Percentiles rank a stretch among this genome's conserved stretches.
Conservation (phyloP, 2,888 invertebrate genomes). For the Arenicola marina region DNA sequence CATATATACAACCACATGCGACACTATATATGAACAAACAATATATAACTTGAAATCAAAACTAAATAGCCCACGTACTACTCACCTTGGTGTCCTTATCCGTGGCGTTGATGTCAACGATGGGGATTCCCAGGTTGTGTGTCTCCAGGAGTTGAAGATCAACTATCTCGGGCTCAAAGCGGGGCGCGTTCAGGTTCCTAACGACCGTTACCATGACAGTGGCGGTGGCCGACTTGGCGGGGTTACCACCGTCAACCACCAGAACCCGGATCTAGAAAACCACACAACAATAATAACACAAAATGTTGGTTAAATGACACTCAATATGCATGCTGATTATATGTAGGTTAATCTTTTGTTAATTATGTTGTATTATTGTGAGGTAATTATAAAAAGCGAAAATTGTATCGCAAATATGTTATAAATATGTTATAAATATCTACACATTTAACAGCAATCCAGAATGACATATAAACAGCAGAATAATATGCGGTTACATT, state of each 20-base stretch:
- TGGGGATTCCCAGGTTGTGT: constrained; percentile 38
- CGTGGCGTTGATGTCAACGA: constrained; percentile 40
- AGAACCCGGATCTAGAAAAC: constrained; percentile 40
- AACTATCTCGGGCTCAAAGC: constrained; percentile 25
- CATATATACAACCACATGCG: constrained; percentile 2
- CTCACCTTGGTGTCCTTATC: constrained; percentile 42
- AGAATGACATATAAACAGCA: no score
- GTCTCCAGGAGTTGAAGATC: constrained; percentile 42
- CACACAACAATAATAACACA: no score
- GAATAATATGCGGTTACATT: not conserved
- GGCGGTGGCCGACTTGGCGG: constrained; percentile 40
- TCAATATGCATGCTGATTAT: no score
- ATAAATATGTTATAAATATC: no score
- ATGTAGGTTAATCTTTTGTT: no score
- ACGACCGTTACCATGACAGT: constrained; percentile 38
- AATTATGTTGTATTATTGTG: no score
- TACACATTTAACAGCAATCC: no score
- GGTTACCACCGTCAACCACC: constrained; percentile 44
- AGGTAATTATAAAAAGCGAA: no score
- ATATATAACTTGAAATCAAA: not conserved
- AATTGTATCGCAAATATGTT: no score
- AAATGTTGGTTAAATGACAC: no score
- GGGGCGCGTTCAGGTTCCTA: constrained; percentile 30
- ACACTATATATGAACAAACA: not conserved
- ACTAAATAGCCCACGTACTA: not conserved